Percentiles rank a stretch among this genome's conserved stretches.
These are phyloP conservation scores for Eudemis profundana DNA, from an alignment of 2,888 invertebrate species.

Conservation along the genomic window DNA sequence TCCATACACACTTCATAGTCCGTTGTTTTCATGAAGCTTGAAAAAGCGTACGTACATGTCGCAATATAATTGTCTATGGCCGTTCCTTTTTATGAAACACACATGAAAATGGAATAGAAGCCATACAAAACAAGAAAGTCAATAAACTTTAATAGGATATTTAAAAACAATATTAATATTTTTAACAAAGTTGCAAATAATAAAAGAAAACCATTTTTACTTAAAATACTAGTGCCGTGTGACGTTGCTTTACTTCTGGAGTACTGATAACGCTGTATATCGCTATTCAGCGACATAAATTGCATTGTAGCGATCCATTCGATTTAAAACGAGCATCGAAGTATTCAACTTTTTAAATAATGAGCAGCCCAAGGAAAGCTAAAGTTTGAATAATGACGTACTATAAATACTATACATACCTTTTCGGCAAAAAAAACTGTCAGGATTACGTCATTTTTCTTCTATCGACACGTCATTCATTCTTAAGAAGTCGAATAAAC, in stretches of 20 bases:
- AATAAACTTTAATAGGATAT: background rate
- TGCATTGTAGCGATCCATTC: background rate
- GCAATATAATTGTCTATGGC: constrained; percentile 54
- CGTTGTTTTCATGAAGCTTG: constrained; percentile 79
- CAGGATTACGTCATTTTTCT: constrained; percentile 16
- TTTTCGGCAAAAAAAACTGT: background rate
- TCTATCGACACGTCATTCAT: constrained; percentile 22
- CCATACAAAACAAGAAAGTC: background rate
- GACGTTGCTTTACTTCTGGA: constrained; percentile 22
- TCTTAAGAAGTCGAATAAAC: background rate
- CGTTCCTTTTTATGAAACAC: constrained; percentile 5
- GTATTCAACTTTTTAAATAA: background rate
- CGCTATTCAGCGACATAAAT: constrained; percentile 17
- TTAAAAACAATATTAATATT: background rate
- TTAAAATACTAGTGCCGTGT: constrained; percentile 19
- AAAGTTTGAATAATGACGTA: no score
- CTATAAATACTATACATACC: no score
- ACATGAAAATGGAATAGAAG: background rate
- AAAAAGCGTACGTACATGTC: constrained; percentile 74
- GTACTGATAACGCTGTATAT: background rate
- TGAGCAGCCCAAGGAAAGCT: no score
- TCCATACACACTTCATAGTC: constrained; percentile 85
- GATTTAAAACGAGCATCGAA: background rate
- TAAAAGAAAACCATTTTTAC: background rate
- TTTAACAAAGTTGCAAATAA: background rate